These are phyloP conservation scores for Beris morrisii DNA, from an alignment of 2,888 invertebrate genomes.

Conservation along the genomic window DNA sequence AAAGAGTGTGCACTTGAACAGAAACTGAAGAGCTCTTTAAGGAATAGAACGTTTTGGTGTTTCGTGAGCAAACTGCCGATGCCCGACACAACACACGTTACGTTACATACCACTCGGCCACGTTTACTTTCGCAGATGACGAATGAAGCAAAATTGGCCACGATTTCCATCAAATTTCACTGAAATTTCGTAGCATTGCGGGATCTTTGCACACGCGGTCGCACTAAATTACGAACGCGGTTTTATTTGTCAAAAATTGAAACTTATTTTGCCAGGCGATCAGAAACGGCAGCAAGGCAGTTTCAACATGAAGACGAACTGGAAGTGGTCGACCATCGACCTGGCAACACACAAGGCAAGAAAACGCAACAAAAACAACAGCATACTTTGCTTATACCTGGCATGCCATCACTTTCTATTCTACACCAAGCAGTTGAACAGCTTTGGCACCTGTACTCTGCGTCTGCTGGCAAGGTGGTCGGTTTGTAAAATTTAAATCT, in stretches of 20 bases:
- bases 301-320: slow-evolving; percentile 13
- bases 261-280: slow-evolving; percentile 55
- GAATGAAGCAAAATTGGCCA: not conserved
- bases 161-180: not conserved
- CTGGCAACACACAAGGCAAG: not conserved
- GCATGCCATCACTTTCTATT: not conserved
- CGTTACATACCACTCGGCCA: not conserved
- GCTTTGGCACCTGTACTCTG: too few relatives aligned
- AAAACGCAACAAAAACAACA: not conserved
- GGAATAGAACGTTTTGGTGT: not conserved
- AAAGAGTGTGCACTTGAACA: too few relatives aligned
- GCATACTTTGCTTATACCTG: not conserved
- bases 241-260: slow-evolving; percentile 56
- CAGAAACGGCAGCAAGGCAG: slow-evolving; percentile 43
- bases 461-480: too few relatives aligned
- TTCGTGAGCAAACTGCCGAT: not conserved
- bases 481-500: too few relatives aligned
- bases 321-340: slow-evolving; percentile 15
- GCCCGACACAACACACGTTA: too few relatives aligned
- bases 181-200: not conserved
- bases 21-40: too few relatives aligned
- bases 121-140: not conserved
- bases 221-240: slow-evolving; percentile 50
- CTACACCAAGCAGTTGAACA: too few relatives aligned
- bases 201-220: slow-evolving; percentile 8